Evolutionary conservation across 37 sponge, comb jelly and placozoan species (phyloP), one percentile per base, ranked within the genome.

Genomic region (Diacarnus erythraeanus): DNA sequence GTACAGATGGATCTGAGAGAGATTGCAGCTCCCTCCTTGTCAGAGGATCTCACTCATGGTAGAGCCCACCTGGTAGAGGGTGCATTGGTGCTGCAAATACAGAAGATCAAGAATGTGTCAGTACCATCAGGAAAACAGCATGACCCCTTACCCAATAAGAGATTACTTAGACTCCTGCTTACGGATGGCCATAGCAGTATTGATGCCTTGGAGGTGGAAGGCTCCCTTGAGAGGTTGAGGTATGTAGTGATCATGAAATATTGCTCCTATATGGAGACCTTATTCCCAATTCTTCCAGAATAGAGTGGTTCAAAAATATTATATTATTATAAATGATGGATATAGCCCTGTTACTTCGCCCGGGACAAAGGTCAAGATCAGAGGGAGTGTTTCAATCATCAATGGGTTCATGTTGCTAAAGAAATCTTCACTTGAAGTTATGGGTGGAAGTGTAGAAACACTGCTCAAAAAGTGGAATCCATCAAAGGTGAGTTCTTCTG

Each of bases 331-430:
- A 27, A 42, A 75, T 75, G 35, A 56, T 67, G 9, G 10, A 17
- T 72, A 0, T 60, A 89, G 90, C 35, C 69, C 81, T 20, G 64
- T 69, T 26, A 75, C 58, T 23, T 80, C 83, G 38, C 91, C 94
- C 26, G 94, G 94, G 39, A 93, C 94, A 34, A 93, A 93, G 72
- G 40, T 93, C 42, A 72, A 25, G 63, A 75, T 93, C 1, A 64
- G 35, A 22, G 72, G 63, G 3, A 70, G 64, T 4, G 81, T 90
- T 31, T 23, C n/a, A 15, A 82, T 76, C 20, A 36, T 59, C 4
- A 83, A 74, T 71, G 90, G 94, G 25, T 90, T 93, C 42, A 61
- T 93, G 18, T 38, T 89, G 64, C 74, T 93, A 21, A 76, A 20
- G 20, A 78, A 82, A 30, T 42, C 69, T 21, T 64, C 65, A 23